Conservation (phyloP, 2,888 invertebrate genomes). For the Saturnia japonica region DNA sequence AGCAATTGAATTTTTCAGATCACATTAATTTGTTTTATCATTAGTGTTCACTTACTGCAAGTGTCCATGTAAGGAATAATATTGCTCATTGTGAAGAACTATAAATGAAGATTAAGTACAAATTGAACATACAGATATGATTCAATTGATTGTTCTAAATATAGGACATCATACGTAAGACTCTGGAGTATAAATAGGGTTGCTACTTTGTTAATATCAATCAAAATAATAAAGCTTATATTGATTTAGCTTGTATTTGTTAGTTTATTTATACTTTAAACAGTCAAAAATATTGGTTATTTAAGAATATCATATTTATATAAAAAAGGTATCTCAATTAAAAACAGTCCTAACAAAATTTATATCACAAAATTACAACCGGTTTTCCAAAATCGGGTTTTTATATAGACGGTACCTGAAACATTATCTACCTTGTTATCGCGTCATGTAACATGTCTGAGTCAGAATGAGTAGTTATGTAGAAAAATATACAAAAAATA, state of each 20-base stretch:
- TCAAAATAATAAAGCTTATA: background rate
- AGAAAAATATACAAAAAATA: background rate
- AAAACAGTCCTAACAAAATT: background rate
- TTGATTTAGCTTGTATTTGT: background rate
- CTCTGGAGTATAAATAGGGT: background rate
- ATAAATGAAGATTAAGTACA: background rate
- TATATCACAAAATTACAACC: background rate
- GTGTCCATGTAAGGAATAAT: background rate
- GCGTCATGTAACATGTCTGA: background rate
- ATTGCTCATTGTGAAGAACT: background rate
- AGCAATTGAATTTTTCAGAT: background rate
- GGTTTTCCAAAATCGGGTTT: too few relatives aligned
- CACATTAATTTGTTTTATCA: background rate
- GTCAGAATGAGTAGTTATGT: background rate
- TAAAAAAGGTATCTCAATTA: background rate
- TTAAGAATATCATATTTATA: background rate
- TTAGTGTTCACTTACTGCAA: background rate
- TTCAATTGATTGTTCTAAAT: slow-evolving; percentile 20
- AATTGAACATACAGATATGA: slow-evolving; percentile 7
- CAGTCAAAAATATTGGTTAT: too few relatives aligned
- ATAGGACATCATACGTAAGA: slow-evolving; percentile 12
- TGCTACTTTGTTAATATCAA: background rate
- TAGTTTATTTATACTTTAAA: too few relatives aligned
- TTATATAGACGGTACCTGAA: background rate
- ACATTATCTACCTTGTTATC: too few relatives aligned